Evolutionary conservation across 2,888 invertebrate genomes (phyloP).

Genomic region (Boloria selene): DNA sequence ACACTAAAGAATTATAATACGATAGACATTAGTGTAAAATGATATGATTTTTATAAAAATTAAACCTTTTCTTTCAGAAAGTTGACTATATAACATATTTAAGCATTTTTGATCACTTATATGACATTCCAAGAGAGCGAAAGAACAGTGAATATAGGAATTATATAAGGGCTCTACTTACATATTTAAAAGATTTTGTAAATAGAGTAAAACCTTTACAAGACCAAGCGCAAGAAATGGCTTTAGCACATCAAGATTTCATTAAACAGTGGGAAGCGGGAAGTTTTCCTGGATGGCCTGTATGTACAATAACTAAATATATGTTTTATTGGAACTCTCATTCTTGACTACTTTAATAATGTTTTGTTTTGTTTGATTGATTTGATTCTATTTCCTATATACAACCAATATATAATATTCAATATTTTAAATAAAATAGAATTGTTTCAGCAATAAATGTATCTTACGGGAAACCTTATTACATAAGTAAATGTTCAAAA

Average conservation of each 20-base stretch:
- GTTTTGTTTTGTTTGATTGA: no score
- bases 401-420: no score
- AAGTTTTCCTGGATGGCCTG: constrained; percentile 96
- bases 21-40: no score
- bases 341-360: neutral
- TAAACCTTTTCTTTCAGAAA: constrained; percentile 78
- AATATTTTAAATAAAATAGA: no score
- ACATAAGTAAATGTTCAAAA: no score
- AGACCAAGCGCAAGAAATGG: constrained; percentile 90
- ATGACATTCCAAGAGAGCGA: constrained; percentile 95
- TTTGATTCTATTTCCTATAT: no score
- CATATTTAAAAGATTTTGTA: constrained; percentile 93
- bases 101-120: constrained; percentile 96
- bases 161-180: constrained; percentile 91
- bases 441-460: no score
- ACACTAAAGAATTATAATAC: no score
- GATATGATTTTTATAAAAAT: neutral
- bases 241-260: constrained; percentile 90
- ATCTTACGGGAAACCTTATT: no score
- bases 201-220: constrained; percentile 92
- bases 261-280: constrained; percentile 94
- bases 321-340: neutral
- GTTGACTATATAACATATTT: constrained; percentile 98
- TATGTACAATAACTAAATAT: constrained; percentile 59
- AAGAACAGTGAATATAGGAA: constrained; percentile 93